Evolutionary conservation across 2,113 vertebrate species (phyloP).

Genomic region (Eulacestoma nigropectus): DNA sequence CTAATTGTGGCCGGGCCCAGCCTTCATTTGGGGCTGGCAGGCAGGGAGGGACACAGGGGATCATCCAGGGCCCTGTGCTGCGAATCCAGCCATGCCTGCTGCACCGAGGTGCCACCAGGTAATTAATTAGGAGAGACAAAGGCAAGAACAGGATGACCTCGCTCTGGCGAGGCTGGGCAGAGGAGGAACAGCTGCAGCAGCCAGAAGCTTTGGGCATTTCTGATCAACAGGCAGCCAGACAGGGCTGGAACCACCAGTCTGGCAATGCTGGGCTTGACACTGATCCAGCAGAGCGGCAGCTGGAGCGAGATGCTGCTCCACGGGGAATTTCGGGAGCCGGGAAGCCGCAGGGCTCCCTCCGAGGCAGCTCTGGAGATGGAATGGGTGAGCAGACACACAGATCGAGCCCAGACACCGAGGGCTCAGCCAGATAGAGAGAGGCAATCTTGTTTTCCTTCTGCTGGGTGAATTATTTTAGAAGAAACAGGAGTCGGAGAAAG

Average conservation of each 20-base stretch:
- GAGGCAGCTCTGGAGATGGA: background rate
- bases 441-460: background rate
- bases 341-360: rapidly evolving
- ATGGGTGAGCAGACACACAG: rapidly evolving
- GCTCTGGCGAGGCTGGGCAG: background rate
- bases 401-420: background rate
- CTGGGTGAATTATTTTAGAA: background rate
- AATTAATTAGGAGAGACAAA: constrained; percentile 4
- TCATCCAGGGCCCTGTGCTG: background rate
- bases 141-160: background rate
- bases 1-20: background rate
- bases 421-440: background rate
- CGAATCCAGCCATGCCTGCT: background rate
- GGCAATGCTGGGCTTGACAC: background rate
- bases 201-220: background rate
- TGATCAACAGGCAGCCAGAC: background rate
- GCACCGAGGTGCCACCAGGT: background rate
- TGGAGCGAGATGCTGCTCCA: background rate
- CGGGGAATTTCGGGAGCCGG: background rate
- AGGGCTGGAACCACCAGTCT: background rate
- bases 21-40: background rate
- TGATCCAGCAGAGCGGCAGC: background rate
- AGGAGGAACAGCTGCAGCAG: background rate
- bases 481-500: background rate
- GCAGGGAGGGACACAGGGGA: background rate